phyloP scores from a whole-genome alignment of 2,113 vertebrate genomes.

The Uropsilus gracilis region DNA sequence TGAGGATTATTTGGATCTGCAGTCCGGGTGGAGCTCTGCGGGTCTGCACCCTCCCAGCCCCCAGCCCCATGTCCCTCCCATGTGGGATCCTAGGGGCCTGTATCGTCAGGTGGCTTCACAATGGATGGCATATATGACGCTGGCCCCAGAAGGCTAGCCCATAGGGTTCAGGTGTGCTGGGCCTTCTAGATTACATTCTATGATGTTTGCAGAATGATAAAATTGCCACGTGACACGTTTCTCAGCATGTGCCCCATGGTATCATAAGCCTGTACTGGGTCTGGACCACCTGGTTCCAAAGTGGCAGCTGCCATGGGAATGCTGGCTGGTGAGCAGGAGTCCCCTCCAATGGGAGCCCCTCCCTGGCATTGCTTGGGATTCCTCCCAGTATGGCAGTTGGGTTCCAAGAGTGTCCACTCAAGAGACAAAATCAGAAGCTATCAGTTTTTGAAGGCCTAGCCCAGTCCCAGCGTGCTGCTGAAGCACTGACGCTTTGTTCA shows the following conservation, averaged over 20 bases:
- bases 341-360: background rate
- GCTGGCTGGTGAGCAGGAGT: background rate
- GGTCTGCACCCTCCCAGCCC: background rate
- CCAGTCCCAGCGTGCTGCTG: background rate
- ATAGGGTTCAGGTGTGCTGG: too few relatives aligned
- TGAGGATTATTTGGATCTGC: background rate
- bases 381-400: background rate
- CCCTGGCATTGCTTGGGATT: background rate
- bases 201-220: too few relatives aligned
- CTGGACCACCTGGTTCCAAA: background rate
- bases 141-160: too few relatives aligned
- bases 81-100: accelerated
- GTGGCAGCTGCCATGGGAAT: too few relatives aligned
- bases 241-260: too few relatives aligned
- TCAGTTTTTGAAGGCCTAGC: background rate
- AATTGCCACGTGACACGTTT: too few relatives aligned
- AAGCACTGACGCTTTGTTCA: accelerated
- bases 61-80: too few relatives aligned
- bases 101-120: too few relatives aligned
- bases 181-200: too few relatives aligned
- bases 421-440: background rate
- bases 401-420: background rate
- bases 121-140: too few relatives aligned
- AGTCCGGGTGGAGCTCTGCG: background rate
- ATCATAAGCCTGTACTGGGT: background rate